Base-by-base conservation (phyloP, 2,113 vertebrate genomes). In the Cyphotilapia sp. region DNA sequence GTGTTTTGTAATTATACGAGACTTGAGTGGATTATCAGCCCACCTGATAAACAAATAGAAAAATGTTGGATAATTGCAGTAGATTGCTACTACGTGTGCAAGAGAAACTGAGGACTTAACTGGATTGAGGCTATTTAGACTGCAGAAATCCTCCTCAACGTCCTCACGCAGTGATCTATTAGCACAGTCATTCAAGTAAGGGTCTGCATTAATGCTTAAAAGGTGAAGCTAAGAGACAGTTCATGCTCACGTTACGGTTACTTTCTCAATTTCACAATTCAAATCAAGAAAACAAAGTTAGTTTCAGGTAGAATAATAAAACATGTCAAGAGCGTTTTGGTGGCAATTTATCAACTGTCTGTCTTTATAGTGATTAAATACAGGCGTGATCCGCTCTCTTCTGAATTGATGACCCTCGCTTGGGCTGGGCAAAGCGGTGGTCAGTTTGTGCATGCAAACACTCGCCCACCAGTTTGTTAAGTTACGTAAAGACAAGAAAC, bases 141-240 rank as follows among this genome's bases (percentile, higher is more conserved):
- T 84, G 82, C 81, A 90, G 63, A 84, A 66, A 83, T 85, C 49
- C 16, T 40, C 82, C 51, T 80, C 42, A 29, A 56, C 3, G 9
- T 91, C 80, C 35, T 88, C 82, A 40, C 9, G 45, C 31, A 35
- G 57, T 81, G 40, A 84, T 82, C 63, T 93, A 66, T 88, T 81
- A 81, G 69, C 29, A n/a, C n/a, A 19, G 19, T 63, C 19, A 8
- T 56, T 82, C 19, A 56, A 80, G 38, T 80, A 19, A 85, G 86
- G 38, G 85, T 82, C 85, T 74, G 66, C 78, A 66, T 87, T 90
- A 84, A 90, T 90, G 63, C 69, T 87, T 84, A 91, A 82, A 53
- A 88, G 83, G 57, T 61, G 24, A 89, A 47, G 27, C 56, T 29
- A 22, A 12, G 27, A 84, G 47, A 81, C 81, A 5, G 6, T 27